A percentile compares a stretch with the other conserved stretches of the same genome.
These are phyloP conservation scores for Drosophila willistoni DNA, from an alignment of 1,140 invertebrate genomes.

Conservation along the genomic window DNA sequence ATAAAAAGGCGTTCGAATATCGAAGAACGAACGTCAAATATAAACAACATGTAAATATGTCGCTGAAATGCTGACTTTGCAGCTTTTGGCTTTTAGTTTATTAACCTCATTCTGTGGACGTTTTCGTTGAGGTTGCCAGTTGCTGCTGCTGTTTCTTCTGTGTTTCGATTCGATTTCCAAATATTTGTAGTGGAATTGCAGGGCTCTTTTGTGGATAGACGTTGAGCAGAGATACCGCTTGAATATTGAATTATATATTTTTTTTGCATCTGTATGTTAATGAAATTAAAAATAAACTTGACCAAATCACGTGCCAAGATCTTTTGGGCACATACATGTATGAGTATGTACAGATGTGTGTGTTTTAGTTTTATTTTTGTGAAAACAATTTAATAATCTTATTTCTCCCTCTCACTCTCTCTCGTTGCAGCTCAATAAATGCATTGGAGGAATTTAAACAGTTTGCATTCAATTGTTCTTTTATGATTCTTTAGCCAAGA, in stretches of 20 bases:
- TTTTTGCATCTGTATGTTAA: slow-evolving; percentile 22
- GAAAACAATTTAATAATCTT: slow-evolving; percentile 26
- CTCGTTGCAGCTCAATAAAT: slow-evolving; percentile 59
- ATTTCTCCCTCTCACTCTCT: slow-evolving; percentile 1
- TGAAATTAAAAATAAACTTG: slow-evolving; percentile 43
- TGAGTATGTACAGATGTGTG: background rate
- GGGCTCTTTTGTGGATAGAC: background rate
- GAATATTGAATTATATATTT: too few relatives aligned
- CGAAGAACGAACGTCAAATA: slow-evolving; percentile 50
- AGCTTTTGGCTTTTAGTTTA: slow-evolving; percentile 61
- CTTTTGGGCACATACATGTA: background rate
- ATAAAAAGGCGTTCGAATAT: slow-evolving; percentile 7
- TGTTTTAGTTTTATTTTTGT: slow-evolving; percentile 16
- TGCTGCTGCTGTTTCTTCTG: slow-evolving; percentile 7
- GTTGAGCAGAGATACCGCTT: too few relatives aligned
- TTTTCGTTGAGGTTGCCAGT: slow-evolving; percentile 5
- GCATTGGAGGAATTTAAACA: slow-evolving; percentile 35
- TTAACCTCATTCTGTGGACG: slow-evolving; percentile 59
- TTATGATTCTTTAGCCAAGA: slow-evolving; percentile 21
- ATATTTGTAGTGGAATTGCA: background rate
- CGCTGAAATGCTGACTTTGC: slow-evolving; percentile 62
- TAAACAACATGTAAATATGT: slow-evolving; percentile 77
- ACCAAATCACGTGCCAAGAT: slow-evolving; percentile 10
- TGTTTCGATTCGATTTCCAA: background rate
- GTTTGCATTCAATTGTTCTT: slow-evolving; percentile 16